Percentiles rank a stretch among this genome's conserved stretches.
Evolutionary conservation across 1,140 invertebrate genomes (phyloP).

Genomic region (Orussus abietinus): DNA sequence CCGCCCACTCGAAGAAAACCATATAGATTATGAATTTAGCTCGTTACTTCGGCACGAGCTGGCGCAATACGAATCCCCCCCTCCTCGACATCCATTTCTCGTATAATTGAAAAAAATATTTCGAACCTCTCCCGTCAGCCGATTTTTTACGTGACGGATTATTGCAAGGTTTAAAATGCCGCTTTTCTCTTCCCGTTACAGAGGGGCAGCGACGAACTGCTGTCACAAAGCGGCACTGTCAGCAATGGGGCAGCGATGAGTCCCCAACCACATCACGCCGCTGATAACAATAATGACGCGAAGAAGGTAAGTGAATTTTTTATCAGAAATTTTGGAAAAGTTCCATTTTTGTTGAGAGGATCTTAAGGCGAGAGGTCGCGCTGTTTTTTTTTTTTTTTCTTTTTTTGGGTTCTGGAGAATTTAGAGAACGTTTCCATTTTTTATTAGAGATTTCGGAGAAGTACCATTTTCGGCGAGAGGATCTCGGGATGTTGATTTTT

Average conservation of each 20-base stretch:
- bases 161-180: constrained; percentile 18
- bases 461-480: too few relatives aligned
- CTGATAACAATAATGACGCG: constrained; percentile 90
- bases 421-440: constrained; percentile 9
- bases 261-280: constrained; percentile 72
- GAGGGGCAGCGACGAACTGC: constrained; percentile 93
- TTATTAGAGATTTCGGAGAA: constrained; percentile 9
- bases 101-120: too few relatives aligned
- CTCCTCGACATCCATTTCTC: too few relatives aligned
- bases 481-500: too few relatives aligned
- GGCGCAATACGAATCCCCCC: too few relatives aligned
- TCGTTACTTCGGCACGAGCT: too few relatives aligned
- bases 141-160: too few relatives aligned
- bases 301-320: constrained; percentile 74
- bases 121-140: too few relatives aligned
- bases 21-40: constrained; percentile 11
- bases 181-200: constrained; percentile 61
- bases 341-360: too few relatives aligned
- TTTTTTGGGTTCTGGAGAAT: constrained; percentile 4
- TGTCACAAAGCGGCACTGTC: constrained; percentile 87
- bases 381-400: neutral
- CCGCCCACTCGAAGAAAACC: constrained; percentile 7
- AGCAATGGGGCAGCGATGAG: constrained; percentile 86
- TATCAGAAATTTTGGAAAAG: too few relatives aligned
- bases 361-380: too few relatives aligned